Conservation (phyloP, 2,797 vertebrate genomes). For the Gorsachius magnificus region DNA sequence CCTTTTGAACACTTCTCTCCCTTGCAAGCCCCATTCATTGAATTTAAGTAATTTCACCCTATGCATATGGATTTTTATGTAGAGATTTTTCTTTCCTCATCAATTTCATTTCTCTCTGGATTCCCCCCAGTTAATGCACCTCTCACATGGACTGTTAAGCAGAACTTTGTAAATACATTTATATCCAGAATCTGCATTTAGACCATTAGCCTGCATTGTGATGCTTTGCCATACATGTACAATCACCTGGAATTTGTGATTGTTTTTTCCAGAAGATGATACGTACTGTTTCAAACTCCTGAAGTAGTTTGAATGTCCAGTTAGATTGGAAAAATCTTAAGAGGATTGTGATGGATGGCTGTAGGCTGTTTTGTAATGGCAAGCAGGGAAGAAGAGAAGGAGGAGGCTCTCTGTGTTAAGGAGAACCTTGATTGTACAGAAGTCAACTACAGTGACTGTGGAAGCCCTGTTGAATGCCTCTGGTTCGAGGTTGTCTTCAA, state of each 20-base stretch:
- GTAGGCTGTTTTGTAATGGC: neutral
- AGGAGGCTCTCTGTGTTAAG: neutral
- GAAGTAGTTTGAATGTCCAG: neutral
- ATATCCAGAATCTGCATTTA: neutral
- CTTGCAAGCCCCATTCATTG: rapidly evolving
- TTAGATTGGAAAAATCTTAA: neutral
- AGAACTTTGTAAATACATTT: neutral
- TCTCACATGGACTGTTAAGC: neutral
- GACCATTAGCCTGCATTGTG: neutral
- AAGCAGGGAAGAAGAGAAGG: neutral
- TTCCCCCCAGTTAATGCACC: neutral
- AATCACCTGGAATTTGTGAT: neutral
- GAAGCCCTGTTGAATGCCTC: neutral
- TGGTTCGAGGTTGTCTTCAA: neutral
- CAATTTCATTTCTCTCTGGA: neutral
- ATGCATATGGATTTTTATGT: neutral
- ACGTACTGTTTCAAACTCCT: neutral
- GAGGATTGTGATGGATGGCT: neutral
- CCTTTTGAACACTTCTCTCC: neutral
- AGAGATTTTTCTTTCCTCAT: neutral
- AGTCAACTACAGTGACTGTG: neutral
- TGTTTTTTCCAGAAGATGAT: neutral
- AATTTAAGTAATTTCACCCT: neutral
- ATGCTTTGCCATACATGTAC: neutral
- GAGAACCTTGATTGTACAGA: neutral